phyloP scores from a whole-genome alignment of 2,888 invertebrate species.

The Eurois occulta region DNA sequence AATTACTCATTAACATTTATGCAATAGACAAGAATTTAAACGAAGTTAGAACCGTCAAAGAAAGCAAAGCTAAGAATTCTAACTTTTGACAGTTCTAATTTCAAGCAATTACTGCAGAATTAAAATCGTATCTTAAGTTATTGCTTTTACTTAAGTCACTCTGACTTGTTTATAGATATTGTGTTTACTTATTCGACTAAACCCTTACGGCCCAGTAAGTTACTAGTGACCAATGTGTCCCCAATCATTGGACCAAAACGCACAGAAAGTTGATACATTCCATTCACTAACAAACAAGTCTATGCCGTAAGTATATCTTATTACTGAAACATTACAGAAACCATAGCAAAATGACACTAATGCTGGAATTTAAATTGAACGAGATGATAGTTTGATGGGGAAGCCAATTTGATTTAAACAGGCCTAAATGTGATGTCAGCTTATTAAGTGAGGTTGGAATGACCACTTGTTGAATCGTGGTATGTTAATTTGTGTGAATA shows the following conservation, averaged over 20 bases:
- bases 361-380: constrained; percentile 51
- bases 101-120: no score
- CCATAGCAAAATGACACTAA: constrained; percentile 31
- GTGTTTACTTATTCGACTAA: not conserved
- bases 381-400: constrained; percentile 53
- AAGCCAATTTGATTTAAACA: constrained; percentile 51
- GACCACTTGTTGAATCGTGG: constrained; percentile 37
- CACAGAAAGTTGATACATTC: constrained; percentile 42
- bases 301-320: constrained; percentile 27
- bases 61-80: no score
- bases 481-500: not conserved
- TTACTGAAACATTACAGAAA: constrained; percentile 40
- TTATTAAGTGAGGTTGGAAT: constrained; percentile 16
- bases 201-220: constrained; percentile 25
- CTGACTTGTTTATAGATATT: no score
- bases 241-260: constrained; percentile 53
- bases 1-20: no score
- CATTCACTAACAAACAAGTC: constrained; percentile 41
- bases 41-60: no score
- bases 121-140: no score
- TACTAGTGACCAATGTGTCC: constrained; percentile 18
- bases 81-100: no score
- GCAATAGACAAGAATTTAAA: no score
- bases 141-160: no score
- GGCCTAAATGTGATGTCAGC: constrained; percentile 52